phyloP scores from a whole-genome alignment of 2,888 invertebrate genomes.

The Deilephila elpenor region DNA sequence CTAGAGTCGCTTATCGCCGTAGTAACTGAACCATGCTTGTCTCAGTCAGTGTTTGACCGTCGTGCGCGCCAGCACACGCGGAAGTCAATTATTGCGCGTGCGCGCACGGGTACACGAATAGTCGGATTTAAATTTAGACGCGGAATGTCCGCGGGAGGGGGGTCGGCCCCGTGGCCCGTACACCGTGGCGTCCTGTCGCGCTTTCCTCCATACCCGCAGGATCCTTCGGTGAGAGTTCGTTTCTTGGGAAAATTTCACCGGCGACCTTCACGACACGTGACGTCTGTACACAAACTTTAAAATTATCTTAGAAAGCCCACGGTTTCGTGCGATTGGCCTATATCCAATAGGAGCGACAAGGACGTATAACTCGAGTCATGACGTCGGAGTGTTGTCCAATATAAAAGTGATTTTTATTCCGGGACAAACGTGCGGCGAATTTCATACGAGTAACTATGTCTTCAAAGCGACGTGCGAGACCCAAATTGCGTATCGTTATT shows the following conservation, averaged over 20 bases:
- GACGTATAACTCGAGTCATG: constrained; percentile 70
- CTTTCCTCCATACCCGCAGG: constrained; percentile 69
- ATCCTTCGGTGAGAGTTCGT: constrained; percentile 78
- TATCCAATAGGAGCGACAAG: constrained; percentile 77
- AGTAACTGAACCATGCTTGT: constrained; percentile 65
- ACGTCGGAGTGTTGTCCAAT: constrained; percentile 73
- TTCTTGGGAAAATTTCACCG: constrained; percentile 59
- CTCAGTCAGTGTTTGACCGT: constrained; percentile 80
- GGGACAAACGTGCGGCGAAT: constrained; percentile 61
- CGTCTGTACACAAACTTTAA: constrained; percentile 74
- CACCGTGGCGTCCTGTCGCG: constrained; percentile 85
- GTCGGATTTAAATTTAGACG: constrained; percentile 80
- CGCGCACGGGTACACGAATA: constrained; percentile 82
- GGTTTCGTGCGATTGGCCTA: constrained; percentile 78
- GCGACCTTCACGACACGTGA: constrained; percentile 66
- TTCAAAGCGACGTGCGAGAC: constrained; percentile 74
- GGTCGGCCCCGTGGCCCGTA: constrained; percentile 90
- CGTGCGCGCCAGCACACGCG: constrained; percentile 82
- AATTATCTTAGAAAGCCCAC: constrained; percentile 72
- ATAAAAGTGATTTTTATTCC: constrained; percentile 73
- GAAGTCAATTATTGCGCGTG: constrained; percentile 82
- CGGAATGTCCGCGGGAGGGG: constrained; percentile 83
- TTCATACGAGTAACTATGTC: constrained; percentile 68
- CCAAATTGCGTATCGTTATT: constrained; percentile 77
- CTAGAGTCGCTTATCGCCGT: constrained; percentile 74